Evolutionary conservation across 2,113 vertebrate genomes (phyloP).

Genomic region (Genyomyrus donnyi): DNA sequence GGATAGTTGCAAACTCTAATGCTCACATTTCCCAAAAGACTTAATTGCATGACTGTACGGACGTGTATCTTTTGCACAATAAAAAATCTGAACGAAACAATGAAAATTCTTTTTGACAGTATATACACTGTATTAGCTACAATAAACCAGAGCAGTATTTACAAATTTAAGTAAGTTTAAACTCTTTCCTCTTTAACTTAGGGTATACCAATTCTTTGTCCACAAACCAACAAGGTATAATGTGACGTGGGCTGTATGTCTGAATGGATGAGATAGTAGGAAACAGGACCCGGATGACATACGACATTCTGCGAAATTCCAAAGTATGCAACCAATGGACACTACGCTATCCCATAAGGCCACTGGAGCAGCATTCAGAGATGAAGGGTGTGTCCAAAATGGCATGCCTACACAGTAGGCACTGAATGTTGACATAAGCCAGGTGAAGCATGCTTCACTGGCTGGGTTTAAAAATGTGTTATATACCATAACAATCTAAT

Average conservation of each 20-base stretch:
- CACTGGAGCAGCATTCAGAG: neutral
- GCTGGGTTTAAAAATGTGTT: neutral
- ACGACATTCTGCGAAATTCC: neutral
- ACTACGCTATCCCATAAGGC: neutral
- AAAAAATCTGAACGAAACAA: neutral
- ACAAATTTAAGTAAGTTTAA: neutral
- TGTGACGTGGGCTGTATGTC: neutral
- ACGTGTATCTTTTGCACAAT: neutral
- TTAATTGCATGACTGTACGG: neutral
- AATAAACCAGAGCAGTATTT: neutral
- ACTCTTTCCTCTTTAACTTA: neutral
- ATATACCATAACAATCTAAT: neutral
- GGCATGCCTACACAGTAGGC: neutral
- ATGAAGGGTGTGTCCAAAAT: neutral
- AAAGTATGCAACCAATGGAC: neutral
- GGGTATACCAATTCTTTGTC: neutral
- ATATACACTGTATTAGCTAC: neutral
- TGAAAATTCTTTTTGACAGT: neutral
- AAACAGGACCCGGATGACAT: neutral
- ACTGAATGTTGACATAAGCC: neutral
- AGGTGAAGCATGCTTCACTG: neutral
- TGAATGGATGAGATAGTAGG: neutral
- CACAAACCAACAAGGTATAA: neutral
- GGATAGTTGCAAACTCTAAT: neutral
- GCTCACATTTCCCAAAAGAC: neutral